phyloP scores from a whole-genome alignment of 2,797 vertebrate species.

The Pristis pectinata region DNA sequence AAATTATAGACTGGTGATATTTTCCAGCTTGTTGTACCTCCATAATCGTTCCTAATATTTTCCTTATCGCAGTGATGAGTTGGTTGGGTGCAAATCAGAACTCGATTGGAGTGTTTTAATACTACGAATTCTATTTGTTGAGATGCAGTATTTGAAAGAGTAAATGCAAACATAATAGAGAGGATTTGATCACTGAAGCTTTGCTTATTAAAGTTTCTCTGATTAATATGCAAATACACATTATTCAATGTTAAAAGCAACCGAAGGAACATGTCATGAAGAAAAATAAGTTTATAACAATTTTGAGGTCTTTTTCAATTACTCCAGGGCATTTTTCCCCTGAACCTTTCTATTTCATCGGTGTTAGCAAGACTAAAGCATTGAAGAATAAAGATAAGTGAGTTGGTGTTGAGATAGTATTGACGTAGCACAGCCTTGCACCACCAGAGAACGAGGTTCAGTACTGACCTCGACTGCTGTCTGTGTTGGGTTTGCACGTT shows the following conservation, averaged over 20 bases:
- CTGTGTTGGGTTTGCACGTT: no score
- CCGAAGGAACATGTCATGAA: neutral
- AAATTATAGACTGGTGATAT: neutral
- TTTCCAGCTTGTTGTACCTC: neutral
- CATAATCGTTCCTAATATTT: neutral
- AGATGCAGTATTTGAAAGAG: neutral
- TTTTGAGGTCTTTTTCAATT: neutral
- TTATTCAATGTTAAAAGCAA: neutral
- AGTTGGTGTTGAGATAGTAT: neutral
- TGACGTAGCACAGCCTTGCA: no score
- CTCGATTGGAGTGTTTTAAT: neutral
- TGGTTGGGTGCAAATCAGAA: neutral
- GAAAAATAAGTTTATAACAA: neutral
- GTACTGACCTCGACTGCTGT: no score
- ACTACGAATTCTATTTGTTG: neutral
- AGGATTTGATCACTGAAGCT: neutral
- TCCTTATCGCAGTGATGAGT: neutral
- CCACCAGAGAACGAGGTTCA: no score
- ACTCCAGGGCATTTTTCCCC: neutral
- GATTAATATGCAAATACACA: neutral
- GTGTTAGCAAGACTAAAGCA: neutral
- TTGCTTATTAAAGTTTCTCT: neutral
- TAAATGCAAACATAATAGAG: neutral
- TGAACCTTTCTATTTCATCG: neutral
- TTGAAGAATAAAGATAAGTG: neutral